phyloP scores from a whole-genome alignment of 2,888 invertebrate species.

The Apeira syringaria region DNA sequence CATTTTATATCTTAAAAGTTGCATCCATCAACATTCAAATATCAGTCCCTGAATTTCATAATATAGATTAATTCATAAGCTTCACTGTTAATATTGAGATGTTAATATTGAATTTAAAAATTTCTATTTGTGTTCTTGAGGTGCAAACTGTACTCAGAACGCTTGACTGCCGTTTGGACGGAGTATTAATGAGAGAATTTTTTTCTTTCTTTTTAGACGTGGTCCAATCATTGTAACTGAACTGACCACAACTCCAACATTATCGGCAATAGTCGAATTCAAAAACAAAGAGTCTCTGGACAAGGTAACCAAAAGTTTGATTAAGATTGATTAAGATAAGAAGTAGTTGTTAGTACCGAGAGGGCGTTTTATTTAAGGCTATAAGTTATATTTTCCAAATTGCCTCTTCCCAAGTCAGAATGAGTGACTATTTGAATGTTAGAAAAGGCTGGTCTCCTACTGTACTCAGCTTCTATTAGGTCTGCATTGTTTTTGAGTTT shows the following conservation, averaged over 20 bases:
- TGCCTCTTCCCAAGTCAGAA: slow-evolving; percentile 54
- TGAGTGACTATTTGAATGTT: slow-evolving; percentile 82
- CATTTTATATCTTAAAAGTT: slow-evolving; percentile 21
- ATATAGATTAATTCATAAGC: slow-evolving; percentile 26
- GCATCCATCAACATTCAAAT: slow-evolving; percentile 77
- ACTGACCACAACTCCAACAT: slow-evolving; percentile 83
- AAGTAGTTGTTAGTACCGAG: slow-evolving; percentile 33
- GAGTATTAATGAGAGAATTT: slow-evolving; percentile 77
- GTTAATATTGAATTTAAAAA: slow-evolving; percentile 12
- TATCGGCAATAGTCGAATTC: slow-evolving; percentile 83
- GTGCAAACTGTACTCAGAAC: slow-evolving; percentile 58
- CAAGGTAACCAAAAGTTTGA: slow-evolving; percentile 79
- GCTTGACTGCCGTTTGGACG: slow-evolving; percentile 46
- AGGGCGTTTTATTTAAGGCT: slow-evolving; percentile 54
- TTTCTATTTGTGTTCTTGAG: slow-evolving; percentile 48
- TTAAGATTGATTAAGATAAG: slow-evolving; percentile 62
- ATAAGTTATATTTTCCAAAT: slow-evolving; percentile 63
- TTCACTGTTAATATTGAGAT: slow-evolving; percentile 12
- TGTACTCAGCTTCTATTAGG: slow-evolving; percentile 32
- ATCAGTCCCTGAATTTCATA: slow-evolving; percentile 62
- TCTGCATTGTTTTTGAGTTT: slow-evolving; percentile 25
- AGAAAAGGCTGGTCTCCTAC: slow-evolving; percentile 70
- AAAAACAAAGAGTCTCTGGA: slow-evolving; percentile 83
- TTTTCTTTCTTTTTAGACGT: slow-evolving; percentile 83
- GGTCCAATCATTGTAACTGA: slow-evolving; percentile 83